Conservation (phyloP, 1,140 invertebrate species). For the Drosophila mayri region DNA sequence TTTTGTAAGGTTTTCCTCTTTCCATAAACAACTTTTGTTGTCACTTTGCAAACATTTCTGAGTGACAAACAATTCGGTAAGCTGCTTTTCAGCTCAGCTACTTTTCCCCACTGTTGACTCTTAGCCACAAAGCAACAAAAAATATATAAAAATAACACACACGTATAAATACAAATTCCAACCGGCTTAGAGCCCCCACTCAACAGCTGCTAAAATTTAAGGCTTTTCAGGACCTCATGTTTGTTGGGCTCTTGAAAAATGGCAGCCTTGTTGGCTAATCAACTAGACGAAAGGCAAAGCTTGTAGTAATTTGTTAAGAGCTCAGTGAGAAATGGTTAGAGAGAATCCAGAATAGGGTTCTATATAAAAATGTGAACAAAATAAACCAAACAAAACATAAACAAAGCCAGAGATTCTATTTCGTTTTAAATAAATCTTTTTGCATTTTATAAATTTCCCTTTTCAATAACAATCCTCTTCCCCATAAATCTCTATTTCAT, state of each 20-base stretch:
- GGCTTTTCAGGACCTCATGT: constrained; percentile 27
- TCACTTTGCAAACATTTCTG: constrained; percentile 52
- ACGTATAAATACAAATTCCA: constrained; percentile 40
- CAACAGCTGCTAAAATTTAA: constrained; percentile 49
- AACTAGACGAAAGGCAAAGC: constrained; percentile 8
- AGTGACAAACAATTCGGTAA: constrained; percentile 45
- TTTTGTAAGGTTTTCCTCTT: constrained; percentile 24
- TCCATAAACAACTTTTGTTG: constrained; percentile 32
- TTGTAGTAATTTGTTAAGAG: constrained; percentile 17
- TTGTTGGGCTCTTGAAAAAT: constrained; percentile 23
- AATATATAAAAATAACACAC: constrained; percentile 15
- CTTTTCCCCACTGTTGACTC: constrained; percentile 13
- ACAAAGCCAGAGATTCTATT: too few species aligned
- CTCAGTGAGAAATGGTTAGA: background rate
- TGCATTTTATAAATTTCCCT: background rate
- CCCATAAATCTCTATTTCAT: background rate
- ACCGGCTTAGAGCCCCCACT: constrained; percentile 49
- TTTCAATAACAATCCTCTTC: background rate
- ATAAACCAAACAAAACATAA: too few species aligned
- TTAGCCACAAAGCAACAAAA: background rate
- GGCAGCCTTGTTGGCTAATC: constrained; percentile 11
- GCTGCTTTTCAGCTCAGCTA: constrained; percentile 49
- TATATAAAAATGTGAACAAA: background rate
- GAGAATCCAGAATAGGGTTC: background rate
- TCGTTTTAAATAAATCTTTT: too few species aligned